Base-by-base conservation (phyloP, 2,797 vertebrate species). In the Telmatherina bonti region DNA sequence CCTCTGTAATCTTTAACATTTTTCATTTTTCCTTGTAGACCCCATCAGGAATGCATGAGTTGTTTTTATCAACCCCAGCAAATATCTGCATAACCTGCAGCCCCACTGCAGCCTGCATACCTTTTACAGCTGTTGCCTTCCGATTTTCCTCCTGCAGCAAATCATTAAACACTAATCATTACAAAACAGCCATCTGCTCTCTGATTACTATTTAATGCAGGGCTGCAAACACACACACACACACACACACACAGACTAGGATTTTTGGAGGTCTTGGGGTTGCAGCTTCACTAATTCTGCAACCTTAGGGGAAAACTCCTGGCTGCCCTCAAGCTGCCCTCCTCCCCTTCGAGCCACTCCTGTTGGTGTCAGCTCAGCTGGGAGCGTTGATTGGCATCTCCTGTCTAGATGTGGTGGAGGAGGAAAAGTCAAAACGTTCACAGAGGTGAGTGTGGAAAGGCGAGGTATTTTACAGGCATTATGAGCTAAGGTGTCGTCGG, bases 121-220 rank as follows among this genome's bases (percentile, higher is more conserved):
- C 72, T 88, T 72, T 49, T 36, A 35, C 70, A 78, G 58, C 76
- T 56, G 47, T 72, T 13, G 68, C 47, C 53, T 82, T 70, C 65
- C 45, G 27, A 33, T 62, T 70, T 70, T 66, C 55, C 31, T 41
- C 65, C 82, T 26, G 62, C 62, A 57, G 73, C 60, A 33, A 84
- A 71, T 85, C 82, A 85, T 88, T 86, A 88, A 91, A 85, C 61
- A 69, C 63, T 85, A 82, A 90, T 88, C 51, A 67, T 81, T 84
- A 84, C 82, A 88, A 87, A 92, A 88, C 70, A 80, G 67, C 82
- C 85, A 87, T 85, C 85, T 74, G 85, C 72, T 79, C 36, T 79
- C 52, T 76, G 66, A 77, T 85, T 82, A 86, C 68, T 86, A 69
- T 91, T 85, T 84, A 83, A 86, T 79, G 67, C 78, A 53, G 60